A percentile compares a stretch with the other conserved stretches of the same genome.
Evolutionary conservation across 2,797 vertebrate species (phyloP).

Genomic region (Pogoniulus pusillus): DNA sequence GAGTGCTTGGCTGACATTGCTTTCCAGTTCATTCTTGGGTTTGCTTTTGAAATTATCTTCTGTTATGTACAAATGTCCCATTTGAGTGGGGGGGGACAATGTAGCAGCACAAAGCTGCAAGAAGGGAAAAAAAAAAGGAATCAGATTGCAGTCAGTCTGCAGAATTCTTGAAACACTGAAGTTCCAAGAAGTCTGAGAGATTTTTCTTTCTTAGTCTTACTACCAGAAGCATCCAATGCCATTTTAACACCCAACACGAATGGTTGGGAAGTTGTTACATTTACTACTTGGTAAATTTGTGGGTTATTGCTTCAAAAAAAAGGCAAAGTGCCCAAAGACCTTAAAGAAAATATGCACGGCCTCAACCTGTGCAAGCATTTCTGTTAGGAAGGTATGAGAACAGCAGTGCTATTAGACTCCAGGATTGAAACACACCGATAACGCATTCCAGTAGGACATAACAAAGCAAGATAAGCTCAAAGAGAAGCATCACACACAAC

Average conservation of each 20-base stretch:
- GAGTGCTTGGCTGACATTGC: neutral
- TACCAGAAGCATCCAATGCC: neutral
- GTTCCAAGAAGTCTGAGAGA: neutral
- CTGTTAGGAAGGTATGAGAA: neutral
- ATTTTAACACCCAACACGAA: neutral
- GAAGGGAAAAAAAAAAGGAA: neutral
- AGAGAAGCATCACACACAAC: neutral
- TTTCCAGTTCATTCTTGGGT: neutral
- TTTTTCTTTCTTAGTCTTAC: neutral
- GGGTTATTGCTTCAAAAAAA: neutral
- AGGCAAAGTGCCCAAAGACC: rapidly evolving
- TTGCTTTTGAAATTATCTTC: neutral
- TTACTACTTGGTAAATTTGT: neutral
- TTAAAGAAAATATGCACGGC: neutral
- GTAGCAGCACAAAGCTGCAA: neutral
- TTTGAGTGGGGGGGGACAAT: neutral
- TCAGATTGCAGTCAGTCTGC: neutral
- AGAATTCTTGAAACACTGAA: neutral
- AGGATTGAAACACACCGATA: neutral
- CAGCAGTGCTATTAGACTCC: neutral
- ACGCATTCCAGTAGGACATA: neutral
- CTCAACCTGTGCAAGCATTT: neutral
- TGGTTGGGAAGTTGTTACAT: neutral
- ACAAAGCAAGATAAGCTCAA: neutral
- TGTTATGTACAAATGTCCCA: neutral